These are phyloP conservation scores for Trigoniulus corallinus DNA, from an alignment of 1,140 invertebrate species.

Conservation along the genomic window DNA sequence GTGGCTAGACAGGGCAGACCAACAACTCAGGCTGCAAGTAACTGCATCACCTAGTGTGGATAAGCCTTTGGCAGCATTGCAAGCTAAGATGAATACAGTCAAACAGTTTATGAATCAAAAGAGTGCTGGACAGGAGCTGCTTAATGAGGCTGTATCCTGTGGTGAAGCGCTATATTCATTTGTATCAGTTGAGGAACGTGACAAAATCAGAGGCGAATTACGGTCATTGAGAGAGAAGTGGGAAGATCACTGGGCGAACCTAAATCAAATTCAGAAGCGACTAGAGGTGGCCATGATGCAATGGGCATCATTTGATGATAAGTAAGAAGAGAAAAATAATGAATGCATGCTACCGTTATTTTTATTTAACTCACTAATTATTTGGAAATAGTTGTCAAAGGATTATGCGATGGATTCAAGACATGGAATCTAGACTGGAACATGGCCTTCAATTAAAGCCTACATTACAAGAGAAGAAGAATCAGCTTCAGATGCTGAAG, in stretches of 20 bases:
- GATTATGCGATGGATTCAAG: conserved; percentile 56
- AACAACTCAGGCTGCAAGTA: conserved; percentile 47
- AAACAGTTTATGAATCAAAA: conserved; percentile 18
- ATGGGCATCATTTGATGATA: conserved; percentile 72
- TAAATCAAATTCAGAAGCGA: conserved; percentile 65
- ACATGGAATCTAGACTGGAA: conserved; percentile 48
- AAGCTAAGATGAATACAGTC: conserved; percentile 36
- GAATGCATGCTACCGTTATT: background rate
- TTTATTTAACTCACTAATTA: background rate
- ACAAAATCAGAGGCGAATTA: conserved; percentile 62
- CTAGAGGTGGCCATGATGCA: conserved; percentile 72
- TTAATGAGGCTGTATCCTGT: conserved; percentile 63
- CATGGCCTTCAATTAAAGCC: conserved; percentile 44
- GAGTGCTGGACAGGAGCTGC: conserved; percentile 50
- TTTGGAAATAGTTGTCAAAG: conserved; percentile 45
- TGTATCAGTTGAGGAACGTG: conserved; percentile 68
- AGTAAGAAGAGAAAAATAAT: conserved; percentile 10
- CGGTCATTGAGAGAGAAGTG: conserved; percentile 60
- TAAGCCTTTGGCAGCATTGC: conserved; percentile 40
- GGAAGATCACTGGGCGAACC: conserved; percentile 63
- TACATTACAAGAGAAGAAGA: conserved; percentile 66
- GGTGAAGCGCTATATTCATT: conserved; percentile 74
- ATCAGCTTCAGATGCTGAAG: conserved; percentile 54
- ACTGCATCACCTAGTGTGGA: conserved; percentile 41
- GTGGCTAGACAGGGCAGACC: conserved; percentile 59